A percentile compares a stretch with the other conserved stretches of the same genome.
Conservation (phyloP, 2,888 invertebrate genomes). For the Alitta virens region DNA sequence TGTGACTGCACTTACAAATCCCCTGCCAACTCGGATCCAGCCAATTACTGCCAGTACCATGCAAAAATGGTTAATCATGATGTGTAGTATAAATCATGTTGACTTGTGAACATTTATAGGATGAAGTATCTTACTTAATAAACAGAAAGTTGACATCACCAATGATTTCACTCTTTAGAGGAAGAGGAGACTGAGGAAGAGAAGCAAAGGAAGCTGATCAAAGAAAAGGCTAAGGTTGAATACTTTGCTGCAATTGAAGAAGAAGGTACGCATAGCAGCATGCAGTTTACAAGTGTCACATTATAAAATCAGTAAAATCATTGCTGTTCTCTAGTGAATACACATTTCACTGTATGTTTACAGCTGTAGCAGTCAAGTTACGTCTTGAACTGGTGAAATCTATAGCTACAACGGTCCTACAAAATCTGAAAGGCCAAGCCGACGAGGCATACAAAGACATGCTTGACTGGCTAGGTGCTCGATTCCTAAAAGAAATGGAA, state of each 20-base stretch:
- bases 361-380: conserved; percentile 37
- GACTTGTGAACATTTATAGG: too few relatives aligned
- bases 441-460: conserved; percentile 52
- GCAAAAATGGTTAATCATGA: too few relatives aligned
- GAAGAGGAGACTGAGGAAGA: conserved; percentile 52
- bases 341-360: not conserved
- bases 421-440: conserved; percentile 48
- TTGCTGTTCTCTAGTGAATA: too few relatives aligned
- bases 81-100: too few relatives aligned
- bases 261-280: conserved; percentile 52
- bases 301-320: too few relatives aligned
- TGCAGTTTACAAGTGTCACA: too few relatives aligned
- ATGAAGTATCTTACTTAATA: too few relatives aligned
- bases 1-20: too few relatives aligned
- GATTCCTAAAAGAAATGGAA: conserved; percentile 56
- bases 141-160: too few relatives aligned
- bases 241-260: conserved; percentile 51
- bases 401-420: conserved; percentile 40
- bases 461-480: conserved; percentile 56
- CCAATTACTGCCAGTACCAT: too few relatives aligned
- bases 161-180: conserved; percentile 8
- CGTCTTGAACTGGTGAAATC: conserved; percentile 49
- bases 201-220: conserved; percentile 40
- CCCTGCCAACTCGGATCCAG: too few relatives aligned
- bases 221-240: conserved; percentile 50